Percentiles rank a stretch among this genome's conserved stretches.
These are phyloP conservation scores for Pampusana beccarii DNA, from an alignment of 2,113 vertebrate genomes.

Conservation along the genomic window DNA sequence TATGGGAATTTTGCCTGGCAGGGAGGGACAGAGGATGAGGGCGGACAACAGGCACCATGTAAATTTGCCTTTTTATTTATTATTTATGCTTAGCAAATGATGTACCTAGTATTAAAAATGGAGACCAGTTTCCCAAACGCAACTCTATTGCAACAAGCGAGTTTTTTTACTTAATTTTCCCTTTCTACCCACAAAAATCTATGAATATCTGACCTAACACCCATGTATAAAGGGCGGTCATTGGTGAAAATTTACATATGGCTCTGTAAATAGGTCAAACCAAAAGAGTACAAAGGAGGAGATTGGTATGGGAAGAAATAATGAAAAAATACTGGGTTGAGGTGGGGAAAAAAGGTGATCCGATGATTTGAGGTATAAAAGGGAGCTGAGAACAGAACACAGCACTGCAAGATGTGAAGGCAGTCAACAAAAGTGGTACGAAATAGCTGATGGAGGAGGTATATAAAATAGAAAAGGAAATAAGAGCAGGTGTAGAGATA, in stretches of 20 bases:
- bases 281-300: not conserved
- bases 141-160: not conserved
- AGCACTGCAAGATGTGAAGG: not conserved
- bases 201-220: not conserved
- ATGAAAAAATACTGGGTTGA: not conserved
- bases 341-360: not conserved
- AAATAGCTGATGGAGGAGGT: not conserved
- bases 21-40: not conserved
- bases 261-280: not conserved
- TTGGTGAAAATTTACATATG: not conserved
- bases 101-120: not conserved
- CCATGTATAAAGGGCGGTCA: rapidly evolving
- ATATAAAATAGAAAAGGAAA: not conserved
- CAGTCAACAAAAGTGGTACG: not conserved
- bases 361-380: not conserved
- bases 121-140: not conserved
- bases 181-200: too few species aligned
- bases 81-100: not conserved
- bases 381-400: not conserved
- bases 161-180: too few species aligned
- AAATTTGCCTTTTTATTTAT: not conserved
- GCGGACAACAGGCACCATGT: not conserved
- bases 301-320: not conserved
- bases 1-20: not conserved
- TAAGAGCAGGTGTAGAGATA: not conserved